Conservation (phyloP, 1,140 invertebrate species). For the Halictus rubicundus region DNA sequence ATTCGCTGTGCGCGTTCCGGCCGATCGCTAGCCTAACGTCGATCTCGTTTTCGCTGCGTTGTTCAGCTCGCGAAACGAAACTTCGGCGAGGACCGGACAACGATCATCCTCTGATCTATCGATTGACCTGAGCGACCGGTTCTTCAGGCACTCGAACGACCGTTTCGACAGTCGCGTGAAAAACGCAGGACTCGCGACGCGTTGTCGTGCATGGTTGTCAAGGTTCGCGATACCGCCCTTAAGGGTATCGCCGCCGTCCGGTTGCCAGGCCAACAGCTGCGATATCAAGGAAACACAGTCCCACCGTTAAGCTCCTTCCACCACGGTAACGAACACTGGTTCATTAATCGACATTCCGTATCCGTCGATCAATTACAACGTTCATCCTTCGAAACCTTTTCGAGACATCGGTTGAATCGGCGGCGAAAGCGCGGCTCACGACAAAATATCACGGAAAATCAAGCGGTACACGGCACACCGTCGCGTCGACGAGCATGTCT, state of each 20-base stretch:
- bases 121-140: background rate
- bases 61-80: too few relatives aligned
- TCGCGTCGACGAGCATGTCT: background rate
- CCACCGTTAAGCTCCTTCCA: conserved; percentile 22
- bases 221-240: conserved; percentile 37
- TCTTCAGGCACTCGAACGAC: conserved; percentile 26
- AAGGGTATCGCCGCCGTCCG: conserved; percentile 52
- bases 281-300: conserved; percentile 56
- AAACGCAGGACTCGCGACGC: background rate
- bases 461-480: background rate
- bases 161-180: conserved; percentile 25
- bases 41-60: background rate
- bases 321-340: conserved; percentile 35
- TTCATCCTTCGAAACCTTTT: background rate
- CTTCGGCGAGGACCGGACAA: too few relatives aligned
- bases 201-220: conserved; percentile 18
- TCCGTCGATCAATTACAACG: background rate
- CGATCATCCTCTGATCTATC: background rate
- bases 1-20: background rate
- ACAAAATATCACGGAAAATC: too few relatives aligned
- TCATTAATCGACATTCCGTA: conserved; percentile 36
- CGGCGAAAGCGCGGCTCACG: too few relatives aligned
- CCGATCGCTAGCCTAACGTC: background rate
- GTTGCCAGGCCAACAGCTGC: conserved; percentile 61
- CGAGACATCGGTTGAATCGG: background rate